Percentiles rank a stretch among this genome's conserved stretches.
phyloP scores from a whole-genome alignment of 1,140 invertebrate species.

The Leptopilina clavipes region DNA sequence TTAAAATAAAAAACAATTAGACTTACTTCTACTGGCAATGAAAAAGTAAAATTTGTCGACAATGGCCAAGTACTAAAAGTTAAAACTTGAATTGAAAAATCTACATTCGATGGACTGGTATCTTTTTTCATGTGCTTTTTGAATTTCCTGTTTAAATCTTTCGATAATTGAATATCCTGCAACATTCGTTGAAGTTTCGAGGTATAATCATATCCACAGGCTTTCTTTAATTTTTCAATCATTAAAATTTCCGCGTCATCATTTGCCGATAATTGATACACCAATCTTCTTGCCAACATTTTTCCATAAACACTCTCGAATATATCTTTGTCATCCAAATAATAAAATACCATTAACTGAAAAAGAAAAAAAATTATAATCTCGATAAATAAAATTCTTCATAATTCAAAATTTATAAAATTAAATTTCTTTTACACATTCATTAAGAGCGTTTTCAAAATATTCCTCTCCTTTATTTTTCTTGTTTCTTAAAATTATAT shows the following conservation, averaged over 20 bases:
- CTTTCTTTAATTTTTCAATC: constrained; percentile 99
- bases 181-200: constrained; percentile 99
- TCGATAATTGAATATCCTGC: constrained; percentile 98
- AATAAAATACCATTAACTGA: constrained; percentile 99
- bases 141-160: constrained; percentile 97
- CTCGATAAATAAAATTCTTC: too few relatives aligned
- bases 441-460: constrained; percentile 97
- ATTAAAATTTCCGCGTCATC: constrained; percentile 99
- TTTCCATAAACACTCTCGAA: constrained; percentile 99
- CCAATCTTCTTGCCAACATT: constrained; percentile 97
- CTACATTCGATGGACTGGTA: constrained; percentile 85
- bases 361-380: constrained; percentile 37
- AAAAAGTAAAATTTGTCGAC: constrained; percentile 93
- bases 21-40: constrained; percentile 89
- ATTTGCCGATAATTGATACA: constrained; percentile 97
- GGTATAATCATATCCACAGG: constrained; percentile 99
- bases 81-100: constrained; percentile 96
- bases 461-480: constrained; percentile 99
- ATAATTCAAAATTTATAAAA: too few relatives aligned
- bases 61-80: constrained; percentile 99
- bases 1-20: constrained; percentile 29
- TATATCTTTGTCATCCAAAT: constrained; percentile 99
- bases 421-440: constrained; percentile 83
- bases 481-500: constrained; percentile 95
- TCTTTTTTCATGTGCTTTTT: constrained; percentile 82